Base-by-base conservation (phyloP, 2,888 invertebrate genomes). In the Leptinotarsa rubiginosa region DNA sequence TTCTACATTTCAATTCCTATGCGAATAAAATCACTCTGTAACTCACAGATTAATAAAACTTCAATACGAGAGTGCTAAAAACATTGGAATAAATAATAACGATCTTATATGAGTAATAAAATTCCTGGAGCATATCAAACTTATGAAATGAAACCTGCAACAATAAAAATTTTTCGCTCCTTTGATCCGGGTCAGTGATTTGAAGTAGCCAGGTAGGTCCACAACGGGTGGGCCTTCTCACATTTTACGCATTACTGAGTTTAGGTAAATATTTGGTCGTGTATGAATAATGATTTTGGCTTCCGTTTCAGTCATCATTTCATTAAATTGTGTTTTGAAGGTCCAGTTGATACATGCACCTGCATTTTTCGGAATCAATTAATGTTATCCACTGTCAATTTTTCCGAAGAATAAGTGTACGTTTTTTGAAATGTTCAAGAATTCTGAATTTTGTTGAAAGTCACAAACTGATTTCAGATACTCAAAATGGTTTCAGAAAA, bases 201-300 rank as follows among this genome's bases (percentile, higher is more conserved):
- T 41, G 62, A 31, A 62, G 68, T 16, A 54, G 15, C 54, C 56
- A 56, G 69, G 69, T 69, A 74, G 56, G 47, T 69, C 56, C 69
- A 47, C 78, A 64, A 73, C 76, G 77, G 77, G 77, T 69, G 69
- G 69, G 56, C 69, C 47, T 20, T 47, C 47, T 47, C 68, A 76
- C 75, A 75, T 76, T 79, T 79, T 81, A 77, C 74, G 75, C 76
- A 71, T 80, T 77, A 80, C 81, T 80, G 79, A 78, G 79, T 85
- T 84, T 83, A 82, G 83, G 84, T 83, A 84, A 84, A 84, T 83
- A 84, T 84, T 85, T 84, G 83, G 41, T 81, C 78, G 81, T 76
- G 78, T 81, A 84, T 85, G 83, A 85, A 84, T 84, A 83, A 85
- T 85, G 84, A 74, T 74, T 47, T 52, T 59, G 75, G 80, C 79